phyloP scores from a whole-genome alignment of 2,113 vertebrate species.

The Acrocephalus kingi region DNA sequence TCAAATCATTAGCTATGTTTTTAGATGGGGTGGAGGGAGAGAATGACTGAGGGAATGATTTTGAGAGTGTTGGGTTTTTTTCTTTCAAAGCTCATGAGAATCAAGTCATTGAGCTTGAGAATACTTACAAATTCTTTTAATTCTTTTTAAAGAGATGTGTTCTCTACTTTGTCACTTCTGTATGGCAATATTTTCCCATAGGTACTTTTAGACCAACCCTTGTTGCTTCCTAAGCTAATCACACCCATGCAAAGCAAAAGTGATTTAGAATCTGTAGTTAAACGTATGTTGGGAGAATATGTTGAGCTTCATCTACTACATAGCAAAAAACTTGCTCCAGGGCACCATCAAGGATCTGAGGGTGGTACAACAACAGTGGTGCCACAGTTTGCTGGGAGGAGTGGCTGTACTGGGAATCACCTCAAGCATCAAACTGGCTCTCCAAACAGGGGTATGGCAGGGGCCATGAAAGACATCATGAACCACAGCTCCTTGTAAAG shows the following conservation, averaged over 20 bases:
- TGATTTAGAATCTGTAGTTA: not conserved
- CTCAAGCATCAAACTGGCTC: not conserved
- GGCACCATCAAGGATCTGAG: not conserved
- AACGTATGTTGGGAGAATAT: not conserved
- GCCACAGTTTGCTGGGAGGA: not conserved
- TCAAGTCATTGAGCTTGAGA: not conserved
- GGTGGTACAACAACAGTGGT: not conserved
- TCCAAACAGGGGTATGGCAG: not conserved
- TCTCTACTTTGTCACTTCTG: not conserved
- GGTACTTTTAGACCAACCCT: not conserved
- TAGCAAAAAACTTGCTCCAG: not conserved
- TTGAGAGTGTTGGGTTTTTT: not conserved
- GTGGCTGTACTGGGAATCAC: accelerated
- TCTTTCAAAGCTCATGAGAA: not conserved
- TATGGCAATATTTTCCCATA: not conserved
- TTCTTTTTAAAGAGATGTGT: not conserved
- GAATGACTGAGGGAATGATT: not conserved
- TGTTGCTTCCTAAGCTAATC: not conserved
- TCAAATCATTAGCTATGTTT: not conserved
- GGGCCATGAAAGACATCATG: not conserved
- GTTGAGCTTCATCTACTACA: not conserved
- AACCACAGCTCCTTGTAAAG: not conserved
- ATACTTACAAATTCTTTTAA: not conserved
- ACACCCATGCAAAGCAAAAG: not conserved
- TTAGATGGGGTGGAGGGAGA: accelerated